Evolutionary conservation across 1,140 invertebrate species (phyloP).

Genomic region (Radopholus similis): DNA sequence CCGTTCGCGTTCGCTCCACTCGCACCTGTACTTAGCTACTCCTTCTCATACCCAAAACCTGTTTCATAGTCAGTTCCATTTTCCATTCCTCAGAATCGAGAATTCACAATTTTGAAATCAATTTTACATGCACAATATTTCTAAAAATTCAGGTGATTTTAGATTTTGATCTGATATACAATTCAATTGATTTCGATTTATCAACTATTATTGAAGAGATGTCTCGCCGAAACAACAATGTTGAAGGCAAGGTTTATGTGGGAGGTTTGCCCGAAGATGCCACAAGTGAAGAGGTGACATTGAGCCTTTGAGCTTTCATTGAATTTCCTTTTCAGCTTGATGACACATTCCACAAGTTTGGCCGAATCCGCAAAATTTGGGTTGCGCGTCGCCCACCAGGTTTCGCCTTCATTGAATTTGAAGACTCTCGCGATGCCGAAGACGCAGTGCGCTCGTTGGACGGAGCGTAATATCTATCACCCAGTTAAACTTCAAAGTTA

Average conservation of each 20-base stretch:
- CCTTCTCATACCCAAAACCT: no score
- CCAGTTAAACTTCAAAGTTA: background rate
- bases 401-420: slow-evolving; percentile 93
- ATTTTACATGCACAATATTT: no score
- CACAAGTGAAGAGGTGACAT: slow-evolving; percentile 47
- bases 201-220: no score
- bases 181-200: no score
- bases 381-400: slow-evolving; percentile 86
- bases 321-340: slow-evolving; percentile 67
- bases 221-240: slow-evolving; percentile 41
- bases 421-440: slow-evolving; percentile 86
- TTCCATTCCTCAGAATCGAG: no score
- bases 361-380: slow-evolving; percentile 86
- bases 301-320: background rate
- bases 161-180: no score
- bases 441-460: slow-evolving; percentile 88
- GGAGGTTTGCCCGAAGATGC: slow-evolving; percentile 72
- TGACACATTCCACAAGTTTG: slow-evolving; percentile 89
- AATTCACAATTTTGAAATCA: no score
- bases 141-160: no score
- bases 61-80: no score
- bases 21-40: no score
- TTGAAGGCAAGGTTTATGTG: slow-evolving; percentile 90
- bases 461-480: slow-evolving; percentile 64
- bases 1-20: no score